Evolutionary conservation across 2,797 vertebrate species (phyloP), one percentile per base, ranked within the genome.

Genomic region (Psittacula echo): DNA sequence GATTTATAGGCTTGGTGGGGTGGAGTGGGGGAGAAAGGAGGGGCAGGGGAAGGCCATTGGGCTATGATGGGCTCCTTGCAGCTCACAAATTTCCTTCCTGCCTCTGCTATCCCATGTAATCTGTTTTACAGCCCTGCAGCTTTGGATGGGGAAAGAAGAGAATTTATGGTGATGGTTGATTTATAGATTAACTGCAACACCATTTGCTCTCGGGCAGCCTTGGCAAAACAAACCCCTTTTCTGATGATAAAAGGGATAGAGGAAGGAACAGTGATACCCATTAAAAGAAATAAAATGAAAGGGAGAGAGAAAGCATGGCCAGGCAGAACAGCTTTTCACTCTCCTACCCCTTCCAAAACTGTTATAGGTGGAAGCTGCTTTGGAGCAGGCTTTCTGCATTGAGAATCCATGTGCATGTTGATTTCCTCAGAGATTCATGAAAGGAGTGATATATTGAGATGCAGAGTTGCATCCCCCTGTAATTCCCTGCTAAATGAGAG

Each of bases 131-230:
- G 95, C 91, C 89, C 80, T 95, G 91, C 94, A 87, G 81, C 82
- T 88, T 82, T 84, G 95, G 94, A 90, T 85, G 74, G 89, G 81
- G 91, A 80, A 90, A 60, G 80, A 89, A 47, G 29, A 89, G 90
- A 88, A 97, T 97, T 95, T 96, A 96, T 93, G 94, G 95, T 71
- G 90, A 70, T 42, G 65, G 70, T 85, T 97, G 95, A 97, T 97
- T 96, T 95, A 96, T 96, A 90, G 94, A 87, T 95, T 66, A 92
- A 60, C 89, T 74, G 89, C 92, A 93, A 67, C 81, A 78, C 94
- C 94, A 76, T 96, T 96, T 94, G 89, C 81, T 93, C 86, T 84
- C 72, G 16, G 86, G 84, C 90, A 94, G 93, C 79, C 96, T 94
- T 97, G 96, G 96, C 94, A 93, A 86, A 93, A 92, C 72, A 77